Percentiles rank a stretch among this genome's conserved stretches.
Evolutionary conservation across 2,888 invertebrate species (phyloP).

Genomic region (Zaprionus bogoriensis): DNA sequence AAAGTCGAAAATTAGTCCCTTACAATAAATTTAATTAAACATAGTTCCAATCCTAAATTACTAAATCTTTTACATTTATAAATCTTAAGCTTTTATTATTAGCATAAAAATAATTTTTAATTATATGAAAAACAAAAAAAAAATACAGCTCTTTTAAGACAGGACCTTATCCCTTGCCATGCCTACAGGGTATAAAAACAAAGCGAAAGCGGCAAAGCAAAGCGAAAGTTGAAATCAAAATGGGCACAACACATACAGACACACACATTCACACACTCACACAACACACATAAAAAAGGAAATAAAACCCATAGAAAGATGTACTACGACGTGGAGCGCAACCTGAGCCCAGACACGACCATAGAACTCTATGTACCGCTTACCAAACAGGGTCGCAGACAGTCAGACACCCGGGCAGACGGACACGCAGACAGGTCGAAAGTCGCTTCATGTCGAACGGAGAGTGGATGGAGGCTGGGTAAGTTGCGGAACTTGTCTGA

Average conservation of each 20-base stretch:
- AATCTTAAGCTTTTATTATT: too few species aligned
- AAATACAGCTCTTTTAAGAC: too few species aligned
- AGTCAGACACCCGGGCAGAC: constrained; percentile 5
- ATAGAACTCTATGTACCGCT: constrained; percentile 8
- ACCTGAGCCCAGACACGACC: constrained; percentile 37
- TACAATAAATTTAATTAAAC: too few species aligned
- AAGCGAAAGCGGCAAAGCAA: constrained; percentile 21
- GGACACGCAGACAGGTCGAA: background rate
- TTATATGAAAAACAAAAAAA: too few species aligned
- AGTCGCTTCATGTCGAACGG: background rate
- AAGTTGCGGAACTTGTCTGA: constrained; percentile 51
- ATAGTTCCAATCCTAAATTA: too few species aligned
- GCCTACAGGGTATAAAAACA: constrained; percentile 11
- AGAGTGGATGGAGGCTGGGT: background rate
- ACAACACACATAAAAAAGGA: background rate
- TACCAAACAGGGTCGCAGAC: constrained; percentile 51
- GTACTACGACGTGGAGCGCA: constrained; percentile 17
- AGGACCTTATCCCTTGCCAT: background rate
- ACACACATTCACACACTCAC: constrained; percentile 16
- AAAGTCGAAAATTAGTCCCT: too few species aligned
- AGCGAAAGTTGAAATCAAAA: constrained; percentile 47
- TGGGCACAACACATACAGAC: constrained; percentile 33
- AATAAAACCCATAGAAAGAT: constrained; percentile 2
- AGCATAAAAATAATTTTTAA: too few species aligned
- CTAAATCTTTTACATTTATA: too few species aligned